Evolutionary conservation across 2,113 vertebrate genomes (phyloP), one percentile per base, ranked within the genome.

Genomic region (Caloenas nicobarica): DNA sequence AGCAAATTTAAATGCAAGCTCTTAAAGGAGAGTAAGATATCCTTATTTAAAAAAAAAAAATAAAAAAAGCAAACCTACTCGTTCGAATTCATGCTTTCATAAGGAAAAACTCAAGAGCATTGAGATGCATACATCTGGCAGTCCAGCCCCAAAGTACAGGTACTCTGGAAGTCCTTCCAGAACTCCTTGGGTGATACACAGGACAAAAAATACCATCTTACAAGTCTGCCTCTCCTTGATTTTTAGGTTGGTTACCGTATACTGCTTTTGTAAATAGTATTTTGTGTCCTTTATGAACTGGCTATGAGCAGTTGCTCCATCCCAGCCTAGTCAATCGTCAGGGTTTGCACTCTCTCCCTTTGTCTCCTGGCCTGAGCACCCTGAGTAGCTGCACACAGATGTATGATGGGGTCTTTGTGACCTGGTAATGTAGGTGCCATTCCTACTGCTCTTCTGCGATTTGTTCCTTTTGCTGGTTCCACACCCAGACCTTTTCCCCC

Each of bases 181-280:
- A 12, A 33, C 25, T 83, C 7, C 28, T 65, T 64, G 3, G 14
- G 5, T 64, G 42, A 62, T 24, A 57, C 0, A 0, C 3, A n/a
- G 14, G 44, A 15, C 29, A 54, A 42, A 60, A 28, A 29, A 86
- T 51, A 40, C 16, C 12, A 22, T 29, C 5, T 44, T 64, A 38
- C 15, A 57, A 64, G 23, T 48, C 25, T 73, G 2, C 12, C 15
- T 40, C 2, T 84, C 22, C 25, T 51, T 18, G 16, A 4, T 31
- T 56, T 72, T 81, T 65, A 51, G 23, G 14, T 51, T 84, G 13
- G 9, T 57, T 69, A 54, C 24, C 12, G 10, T 51, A 44, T 81
- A 7, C 8, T 46, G 19, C 28, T 18, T 54, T 87, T n/a, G 25
- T 17, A 17, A 26, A 10, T 6, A 3, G 1, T 5, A 42, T 77